Evolutionary conservation across 2,888 invertebrate genomes (phyloP), one percentile per base, ranked within the genome.

Genomic region (Choristoneura rosaceana): DNA sequence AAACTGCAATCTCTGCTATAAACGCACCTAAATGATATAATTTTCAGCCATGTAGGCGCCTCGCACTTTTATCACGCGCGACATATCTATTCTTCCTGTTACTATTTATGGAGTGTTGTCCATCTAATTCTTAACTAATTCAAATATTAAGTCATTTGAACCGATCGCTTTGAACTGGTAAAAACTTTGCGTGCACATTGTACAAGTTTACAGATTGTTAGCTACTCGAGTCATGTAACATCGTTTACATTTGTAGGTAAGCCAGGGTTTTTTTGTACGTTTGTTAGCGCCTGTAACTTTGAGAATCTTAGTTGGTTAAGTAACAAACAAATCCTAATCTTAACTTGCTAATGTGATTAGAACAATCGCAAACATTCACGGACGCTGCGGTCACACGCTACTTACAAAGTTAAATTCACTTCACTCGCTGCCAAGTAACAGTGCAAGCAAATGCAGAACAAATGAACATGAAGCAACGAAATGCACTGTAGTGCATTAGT

Each of bases 341-440:
- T 33, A 70, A 55, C 41, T 74, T 60, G 71, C 25, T 77, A 76
- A 76, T 76, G 74, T 78, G 79, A 83, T 85, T 79, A 80, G 80
- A 83, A 82, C 81, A 77, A 79, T 73, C 73, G 74, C 83, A 79
- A 86, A 87, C 89, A 87, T 86, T 82, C 77, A 80, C 82, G 78
- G 75, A 76, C 76, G 75, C 64, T 76, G 81, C 43, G 79, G 81
- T 69, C 69, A 69, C 86, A 85, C 84, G 85, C 84, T 80, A 84
- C 82, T 79, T 74, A 74, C 75, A 75, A 41, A 74, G 55, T 65
- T 69, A 59, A 59, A 63, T 60, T 15, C 47, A 66, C 70, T 74
- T 74, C 60, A 71, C 71, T 75, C 68, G 50, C 64, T 47, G n/a
- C 55, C 55, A 25, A 52, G 41, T 52, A 33, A 25, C 70, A 14